Percentiles rank a stretch among this genome's conserved stretches.
phyloP scores from a whole-genome alignment of 2,888 invertebrate species.

The Platycheirus rosarum region DNA sequence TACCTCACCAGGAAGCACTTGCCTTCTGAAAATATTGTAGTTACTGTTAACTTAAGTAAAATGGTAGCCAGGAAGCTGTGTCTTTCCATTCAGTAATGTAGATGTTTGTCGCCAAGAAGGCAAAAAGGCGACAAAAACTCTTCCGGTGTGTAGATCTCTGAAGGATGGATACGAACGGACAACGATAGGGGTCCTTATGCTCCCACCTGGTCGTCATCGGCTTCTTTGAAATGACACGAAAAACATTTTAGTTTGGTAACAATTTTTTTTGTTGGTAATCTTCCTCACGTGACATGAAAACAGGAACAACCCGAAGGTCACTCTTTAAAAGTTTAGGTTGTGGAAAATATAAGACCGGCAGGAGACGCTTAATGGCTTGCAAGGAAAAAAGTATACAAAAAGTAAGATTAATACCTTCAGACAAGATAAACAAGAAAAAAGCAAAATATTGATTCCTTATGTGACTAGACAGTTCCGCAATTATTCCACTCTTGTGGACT shows the following conservation, averaged over 20 bases:
- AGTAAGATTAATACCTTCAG: slow-evolving; percentile 20
- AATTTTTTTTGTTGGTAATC: slow-evolving; percentile 26
- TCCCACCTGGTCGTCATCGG: background rate
- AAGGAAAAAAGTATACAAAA: background rate
- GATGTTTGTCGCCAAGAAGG: slow-evolving; percentile 42
- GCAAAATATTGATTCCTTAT: background rate
- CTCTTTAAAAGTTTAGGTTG: background rate
- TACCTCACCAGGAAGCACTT: slow-evolving; percentile 1
- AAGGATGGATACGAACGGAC: slow-evolving; percentile 29
- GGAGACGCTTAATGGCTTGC: slow-evolving; percentile 10
- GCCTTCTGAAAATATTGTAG: slow-evolving; percentile 29
- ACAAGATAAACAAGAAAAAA: background rate
- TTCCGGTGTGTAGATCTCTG: slow-evolving; percentile 12
- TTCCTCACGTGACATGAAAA: background rate
- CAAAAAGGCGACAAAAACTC: slow-evolving; percentile 41
- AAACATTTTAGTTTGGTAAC: slow-evolving; percentile 70
- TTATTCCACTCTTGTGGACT: background rate
- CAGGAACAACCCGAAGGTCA: slow-evolving; percentile 15
- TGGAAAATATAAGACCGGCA: slow-evolving; percentile 10
- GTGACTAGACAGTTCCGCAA: slow-evolving; percentile 8
- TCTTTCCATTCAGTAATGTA: slow-evolving; percentile 41
- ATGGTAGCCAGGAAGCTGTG: slow-evolving; percentile 24
- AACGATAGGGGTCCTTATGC: slow-evolving; percentile 9
- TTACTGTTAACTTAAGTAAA: slow-evolving; percentile 31
- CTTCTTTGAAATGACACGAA: slow-evolving; percentile 52